A percentile compares a stretch with the other conserved stretches of the same genome.
Conservation (phyloP, 2,797 vertebrate species). For the Percopsis omiscomaycus region DNA sequence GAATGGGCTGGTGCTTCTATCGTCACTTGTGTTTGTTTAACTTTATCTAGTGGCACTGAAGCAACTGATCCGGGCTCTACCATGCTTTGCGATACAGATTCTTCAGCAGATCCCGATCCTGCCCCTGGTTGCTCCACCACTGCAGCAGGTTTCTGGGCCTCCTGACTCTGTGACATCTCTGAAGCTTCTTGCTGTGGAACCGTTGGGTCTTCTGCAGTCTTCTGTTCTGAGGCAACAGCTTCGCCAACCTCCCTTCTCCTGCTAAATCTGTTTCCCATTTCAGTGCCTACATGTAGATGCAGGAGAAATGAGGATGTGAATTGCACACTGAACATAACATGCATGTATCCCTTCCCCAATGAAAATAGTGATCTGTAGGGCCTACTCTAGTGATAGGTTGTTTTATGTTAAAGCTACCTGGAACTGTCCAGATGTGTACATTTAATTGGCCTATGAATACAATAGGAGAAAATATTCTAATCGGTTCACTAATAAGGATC, state of each 20-base stretch:
- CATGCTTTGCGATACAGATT: slow-evolving; percentile 29
- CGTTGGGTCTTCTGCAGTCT: slow-evolving; percentile 41
- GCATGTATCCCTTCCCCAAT: too few species aligned
- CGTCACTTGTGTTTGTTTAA: neutral
- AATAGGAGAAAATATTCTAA: too few species aligned
- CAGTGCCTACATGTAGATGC: slow-evolving; percentile 38
- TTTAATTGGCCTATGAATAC: too few species aligned
- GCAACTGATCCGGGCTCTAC: slow-evolving; percentile 7
- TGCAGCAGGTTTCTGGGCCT: slow-evolving; percentile 42
- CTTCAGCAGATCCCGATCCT: slow-evolving; percentile 18
- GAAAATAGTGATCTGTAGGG: too few species aligned
- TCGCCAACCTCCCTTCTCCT: slow-evolving; percentile 82
- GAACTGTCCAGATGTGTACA: too few species aligned
- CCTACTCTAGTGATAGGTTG: too few species aligned
- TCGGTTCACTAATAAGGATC: too few species aligned
- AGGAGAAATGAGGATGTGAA: neutral
- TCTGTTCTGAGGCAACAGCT: slow-evolving; percentile 37
- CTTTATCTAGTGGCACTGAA: slow-evolving; percentile 14
- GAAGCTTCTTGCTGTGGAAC: slow-evolving; percentile 25
- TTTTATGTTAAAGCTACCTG: too few species aligned
- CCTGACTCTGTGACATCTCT: slow-evolving; percentile 13
- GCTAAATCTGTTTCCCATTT: slow-evolving; percentile 89
- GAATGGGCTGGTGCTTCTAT: slow-evolving; percentile 26
- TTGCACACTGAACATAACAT: too few species aligned
- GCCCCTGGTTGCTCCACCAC: slow-evolving; percentile 30